Evolutionary conservation across 2,888 invertebrate genomes (phyloP).

Genomic region (Glaucopsyche alexis): DNA sequence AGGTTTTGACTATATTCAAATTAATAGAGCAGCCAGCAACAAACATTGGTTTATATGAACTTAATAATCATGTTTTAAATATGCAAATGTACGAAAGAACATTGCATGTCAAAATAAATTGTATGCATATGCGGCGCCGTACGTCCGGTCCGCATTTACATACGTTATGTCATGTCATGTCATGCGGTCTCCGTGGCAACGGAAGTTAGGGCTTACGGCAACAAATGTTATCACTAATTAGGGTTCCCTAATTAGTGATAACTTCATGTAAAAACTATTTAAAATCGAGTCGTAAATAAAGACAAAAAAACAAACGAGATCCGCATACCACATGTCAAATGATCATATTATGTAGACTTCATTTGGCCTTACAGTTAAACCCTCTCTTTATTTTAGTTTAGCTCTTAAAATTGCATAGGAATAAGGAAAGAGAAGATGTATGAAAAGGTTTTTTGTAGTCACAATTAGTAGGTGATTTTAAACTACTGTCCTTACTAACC

Average conservation of each 20-base stretch:
- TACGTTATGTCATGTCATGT: conserved; percentile 29
- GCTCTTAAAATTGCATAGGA: no score
- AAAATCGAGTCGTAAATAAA: no score
- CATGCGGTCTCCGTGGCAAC: conserved; percentile 29
- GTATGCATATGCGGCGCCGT: conserved; percentile 24
- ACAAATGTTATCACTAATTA: background rate
- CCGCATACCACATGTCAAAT: no score
- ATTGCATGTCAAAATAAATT: conserved; percentile 27
- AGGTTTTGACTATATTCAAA: no score
- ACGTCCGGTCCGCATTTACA: conserved; percentile 28
- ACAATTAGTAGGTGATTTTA: no score
- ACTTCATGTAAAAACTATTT: background rate
- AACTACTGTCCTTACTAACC: no score
- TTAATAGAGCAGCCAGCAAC: no score
- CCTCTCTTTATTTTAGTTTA: no score
- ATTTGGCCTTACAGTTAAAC: no score
- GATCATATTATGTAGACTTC: no score
- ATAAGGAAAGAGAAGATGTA: no score
- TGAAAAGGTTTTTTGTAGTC: no score
- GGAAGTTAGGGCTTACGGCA: conserved; percentile 20
- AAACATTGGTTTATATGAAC: background rate
- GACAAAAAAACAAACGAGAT: background rate
- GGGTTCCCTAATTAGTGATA: background rate
- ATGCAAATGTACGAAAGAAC: background rate
- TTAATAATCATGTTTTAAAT: conserved; percentile 9